Base-by-base conservation (phyloP, 2,888 invertebrate species). In the Ormyrus thymus region DNA sequence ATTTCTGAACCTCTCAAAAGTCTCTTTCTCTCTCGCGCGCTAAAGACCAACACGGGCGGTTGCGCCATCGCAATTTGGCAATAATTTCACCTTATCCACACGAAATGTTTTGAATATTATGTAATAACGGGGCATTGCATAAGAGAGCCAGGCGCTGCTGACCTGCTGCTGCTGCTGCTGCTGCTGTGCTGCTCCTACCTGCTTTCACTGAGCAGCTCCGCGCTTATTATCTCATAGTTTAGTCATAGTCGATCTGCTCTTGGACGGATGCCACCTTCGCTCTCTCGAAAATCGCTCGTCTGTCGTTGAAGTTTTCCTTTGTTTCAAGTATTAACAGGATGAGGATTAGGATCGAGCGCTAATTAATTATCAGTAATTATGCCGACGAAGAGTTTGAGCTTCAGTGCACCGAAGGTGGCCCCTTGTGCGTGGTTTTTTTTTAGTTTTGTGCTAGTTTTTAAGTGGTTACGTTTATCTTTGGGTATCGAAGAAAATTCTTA, bases 151-250 rank as follows among this genome's bases (percentile, higher is more conserved):
- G 29, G 10, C 46, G 58, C 13, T n/a, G 81, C 82, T 82, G 83
- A 84, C 83, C 83, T 84, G 84, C 79, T 83, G 84, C 82, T 83
- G 29, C 29, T n/a, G 61, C 51, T 51, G 59, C 59, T 29, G 29
- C 29, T 29, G 29, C 29, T 29, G 29, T 29, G 29, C 29, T 29
- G 29, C 29, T 29, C 29, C 29, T 29, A n/a, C 53, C 84, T 85
- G 84, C 88, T 88, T 88, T 88, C 88, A 88, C 88, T 83, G 81
- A 79, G 83, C 83, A 10, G 50, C 71, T 7, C 43, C 62, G 73
- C 55, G 65, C 58, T 61, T 77, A 84, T 87, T 87, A 87, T 87
- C 84, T 86, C 85, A 85, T 83, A 84, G 82, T 83, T 85, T 79
- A 74, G 69, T 78, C 73, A 75, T 51, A 80, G 73, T 79, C 66